Percentiles rank a stretch among this genome's conserved stretches.
Evolutionary conservation across 64 coral and sea anemone genomes (phyloP).

Genomic region (Acropora tenuis): DNA sequence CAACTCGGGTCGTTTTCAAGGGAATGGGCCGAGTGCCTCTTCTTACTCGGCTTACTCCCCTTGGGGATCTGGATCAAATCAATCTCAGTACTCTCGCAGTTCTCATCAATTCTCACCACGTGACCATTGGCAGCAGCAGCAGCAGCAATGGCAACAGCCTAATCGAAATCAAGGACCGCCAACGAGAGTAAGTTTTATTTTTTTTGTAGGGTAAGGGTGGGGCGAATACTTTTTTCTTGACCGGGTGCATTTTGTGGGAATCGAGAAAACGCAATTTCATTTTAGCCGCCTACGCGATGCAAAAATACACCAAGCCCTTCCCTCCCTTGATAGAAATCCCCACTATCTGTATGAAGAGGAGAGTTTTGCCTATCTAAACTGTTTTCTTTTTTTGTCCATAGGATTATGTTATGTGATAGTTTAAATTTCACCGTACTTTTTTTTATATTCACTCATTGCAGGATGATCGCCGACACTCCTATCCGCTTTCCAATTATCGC

Average conservation of each 20-base stretch:
- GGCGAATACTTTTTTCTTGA: neutral
- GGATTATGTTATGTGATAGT: no score
- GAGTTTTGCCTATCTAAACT: no score
- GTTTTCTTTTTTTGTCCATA: no score
- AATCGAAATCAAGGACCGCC: constrained; percentile 19
- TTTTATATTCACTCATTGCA: neutral
- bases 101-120: constrained; percentile 30
- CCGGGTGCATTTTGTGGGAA: no score
- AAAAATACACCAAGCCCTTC: neutral
- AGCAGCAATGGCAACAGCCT: neutral
- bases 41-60: constrained; percentile 21
- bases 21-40: constrained; percentile 13
- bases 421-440: neutral
- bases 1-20: constrained; percentile 27
- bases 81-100: constrained; percentile 16
- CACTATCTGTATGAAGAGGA: no score
- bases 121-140: neutral
- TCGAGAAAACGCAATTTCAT: no score
- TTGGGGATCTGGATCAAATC: constrained; percentile 52
- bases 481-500: constrained; percentile 70
- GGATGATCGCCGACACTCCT: constrained; percentile 69
- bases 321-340: no score
- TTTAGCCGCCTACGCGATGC: no score
- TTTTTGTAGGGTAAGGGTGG: no score
- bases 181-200: constrained; percentile 38